Conservation (phyloP, 1,140 invertebrate genomes). For the Ips nitidus region DNA sequence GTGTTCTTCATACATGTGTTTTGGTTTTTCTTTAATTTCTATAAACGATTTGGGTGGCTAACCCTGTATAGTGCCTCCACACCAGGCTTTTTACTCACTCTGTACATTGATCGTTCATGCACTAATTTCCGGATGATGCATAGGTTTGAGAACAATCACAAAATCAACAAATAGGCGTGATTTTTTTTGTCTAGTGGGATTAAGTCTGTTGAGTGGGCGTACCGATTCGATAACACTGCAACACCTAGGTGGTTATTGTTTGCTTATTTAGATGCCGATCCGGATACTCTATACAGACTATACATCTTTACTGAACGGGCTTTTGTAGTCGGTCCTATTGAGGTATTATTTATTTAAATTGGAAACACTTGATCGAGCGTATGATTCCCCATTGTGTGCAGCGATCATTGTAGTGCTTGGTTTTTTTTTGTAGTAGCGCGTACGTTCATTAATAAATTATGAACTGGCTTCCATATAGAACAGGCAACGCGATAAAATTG, state of each 20-base stretch:
- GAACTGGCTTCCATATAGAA: not conserved
- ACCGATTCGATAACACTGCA: not conserved
- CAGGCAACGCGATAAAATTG: not conserved
- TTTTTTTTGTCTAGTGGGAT: too few relatives aligned
- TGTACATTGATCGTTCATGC: too few relatives aligned
- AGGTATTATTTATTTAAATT: slow-evolving; percentile 10
- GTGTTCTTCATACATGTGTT: too few relatives aligned
- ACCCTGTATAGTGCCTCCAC: too few relatives aligned
- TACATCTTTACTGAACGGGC: slow-evolving; percentile 4
- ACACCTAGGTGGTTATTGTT: slow-evolving; percentile 1
- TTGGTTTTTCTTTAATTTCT: too few relatives aligned
- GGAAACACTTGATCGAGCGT: slow-evolving; percentile 9
- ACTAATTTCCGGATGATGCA: too few relatives aligned
- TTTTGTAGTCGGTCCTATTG: not conserved
- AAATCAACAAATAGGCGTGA: too few relatives aligned
- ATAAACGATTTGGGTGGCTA: too few relatives aligned
- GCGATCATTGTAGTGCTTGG: not conserved
- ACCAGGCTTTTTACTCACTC: too few relatives aligned
- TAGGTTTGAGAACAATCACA: too few relatives aligned
- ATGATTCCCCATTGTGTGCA: slow-evolving; percentile 1
- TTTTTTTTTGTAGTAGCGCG: not conserved
- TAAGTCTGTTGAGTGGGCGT: not conserved
- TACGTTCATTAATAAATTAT: slow-evolving; percentile 4
- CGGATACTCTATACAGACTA: not conserved
- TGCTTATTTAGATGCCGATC: slow-evolving; percentile 3